Base-by-base conservation (phyloP, 1,140 invertebrate species). In the Sycophaga agraensis region DNA sequence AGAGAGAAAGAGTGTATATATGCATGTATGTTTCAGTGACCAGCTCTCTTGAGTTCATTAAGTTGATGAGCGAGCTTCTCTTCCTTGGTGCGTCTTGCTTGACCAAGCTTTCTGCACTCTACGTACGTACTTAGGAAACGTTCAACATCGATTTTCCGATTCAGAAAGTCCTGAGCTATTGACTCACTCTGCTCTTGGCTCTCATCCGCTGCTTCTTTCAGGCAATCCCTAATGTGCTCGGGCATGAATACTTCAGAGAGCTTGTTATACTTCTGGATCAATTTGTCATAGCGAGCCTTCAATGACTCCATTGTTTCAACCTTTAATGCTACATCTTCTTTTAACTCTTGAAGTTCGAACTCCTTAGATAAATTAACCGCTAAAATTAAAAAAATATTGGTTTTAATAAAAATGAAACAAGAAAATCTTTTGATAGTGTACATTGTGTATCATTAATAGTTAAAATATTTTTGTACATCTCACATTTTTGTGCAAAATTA, bases 31-130 rank as follows among this genome's bases (percentile, higher is more conserved):
- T 12, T 53, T 57, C 40, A 66, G n/a, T 46, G 16, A 35, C 40
- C 14, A 6, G 49, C 85, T 66, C 85, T 82, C 73, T 88, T 84
- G 19, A 89, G 70, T 65, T 86, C 87, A 64, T 84, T 85, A 4
- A 92, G 73, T 67, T 92, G 91, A 66, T 88, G 86, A 1, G 86
- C 84, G 17, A 92, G 72, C 64, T 90, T 86, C 68, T 92, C 91
- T 68, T 91, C 89, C 72, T 91, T 88, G 4, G 88, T 88, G 68
- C 89, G 85, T 46, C 90, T 82, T 12, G 85, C 84, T 66, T 91
- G 87, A 3, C 88, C 89, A 8, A 89, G 68, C 48, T 86, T 87
- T 66, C 89, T 79, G 59, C 85, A 87, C 68, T 87, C 85, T 4
- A 88, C 83, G 69, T 90, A 92, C 17, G 84, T 84, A 34, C 83